Evolutionary conservation across 2,888 invertebrate genomes (phyloP).

Genomic region (Drosophila limbata): DNA sequence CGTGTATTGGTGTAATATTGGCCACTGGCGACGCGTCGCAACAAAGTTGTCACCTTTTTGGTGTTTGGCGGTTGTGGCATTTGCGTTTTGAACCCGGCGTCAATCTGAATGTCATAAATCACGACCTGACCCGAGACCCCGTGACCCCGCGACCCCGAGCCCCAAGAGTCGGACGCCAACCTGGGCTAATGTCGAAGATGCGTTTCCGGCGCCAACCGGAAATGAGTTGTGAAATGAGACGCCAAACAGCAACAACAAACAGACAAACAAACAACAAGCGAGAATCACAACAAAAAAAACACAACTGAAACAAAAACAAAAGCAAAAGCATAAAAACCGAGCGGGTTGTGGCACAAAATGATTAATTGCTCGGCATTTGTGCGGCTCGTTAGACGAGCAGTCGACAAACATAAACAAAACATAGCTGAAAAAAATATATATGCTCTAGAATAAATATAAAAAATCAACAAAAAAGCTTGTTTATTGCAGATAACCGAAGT

Average conservation of each 20-base stretch:
- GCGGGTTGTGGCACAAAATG: slow-evolving; percentile 42
- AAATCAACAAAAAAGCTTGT: background rate
- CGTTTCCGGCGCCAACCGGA: slow-evolving; percentile 68
- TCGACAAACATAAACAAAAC: slow-evolving; percentile 51
- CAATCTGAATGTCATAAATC: slow-evolving; percentile 68
- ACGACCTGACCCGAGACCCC: slow-evolving; percentile 20
- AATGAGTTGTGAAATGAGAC: slow-evolving; percentile 70
- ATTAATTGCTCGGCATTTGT: slow-evolving; percentile 64
- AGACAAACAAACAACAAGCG: slow-evolving; percentile 7
- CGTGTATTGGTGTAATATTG: slow-evolving; percentile 21
- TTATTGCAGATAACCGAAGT: background rate
- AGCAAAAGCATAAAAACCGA: slow-evolving; percentile 20
- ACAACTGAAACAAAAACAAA: slow-evolving; percentile 4
- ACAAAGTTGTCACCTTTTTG: slow-evolving; percentile 61
- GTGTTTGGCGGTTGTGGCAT: slow-evolving; percentile 48
- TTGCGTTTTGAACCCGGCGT: slow-evolving; percentile 36
- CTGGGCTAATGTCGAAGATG: slow-evolving; percentile 65
- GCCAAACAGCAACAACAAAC: slow-evolving; percentile 34
- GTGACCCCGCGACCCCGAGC: background rate
- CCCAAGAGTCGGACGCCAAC: slow-evolving; percentile 37
- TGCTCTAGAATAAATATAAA: slow-evolving; percentile 1
- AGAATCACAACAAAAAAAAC: background rate
- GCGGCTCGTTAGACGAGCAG: slow-evolving; percentile 60
- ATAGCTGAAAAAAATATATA: slow-evolving; percentile 1
- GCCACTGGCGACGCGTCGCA: slow-evolving; percentile 36